Evolutionary conservation across 1,140 invertebrate genomes (phyloP).

Genomic region (Calephelis nemesis): DNA sequence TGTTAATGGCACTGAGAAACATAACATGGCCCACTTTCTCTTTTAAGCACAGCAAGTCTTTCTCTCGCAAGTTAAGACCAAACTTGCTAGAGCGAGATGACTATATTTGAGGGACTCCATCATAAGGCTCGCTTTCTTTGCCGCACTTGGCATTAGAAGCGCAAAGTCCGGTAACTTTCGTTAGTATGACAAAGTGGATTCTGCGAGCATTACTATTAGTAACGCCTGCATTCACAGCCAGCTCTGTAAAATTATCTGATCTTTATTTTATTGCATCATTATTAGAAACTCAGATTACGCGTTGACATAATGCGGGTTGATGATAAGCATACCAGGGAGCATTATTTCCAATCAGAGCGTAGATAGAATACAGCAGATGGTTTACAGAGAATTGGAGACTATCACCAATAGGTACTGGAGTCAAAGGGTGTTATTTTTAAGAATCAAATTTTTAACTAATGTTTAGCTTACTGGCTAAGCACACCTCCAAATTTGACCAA

Average conservation of each 20-base stretch:
- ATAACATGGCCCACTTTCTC: conserved; percentile 77
- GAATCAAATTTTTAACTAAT: too few relatives aligned
- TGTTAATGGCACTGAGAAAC: conserved; percentile 75
- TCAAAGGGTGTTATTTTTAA: too few relatives aligned
- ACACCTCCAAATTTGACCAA: too few relatives aligned
- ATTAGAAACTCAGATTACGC: not conserved
- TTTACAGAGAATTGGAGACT: too few relatives aligned
- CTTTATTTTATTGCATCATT: conserved; percentile 54
- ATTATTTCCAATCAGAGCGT: too few relatives aligned
- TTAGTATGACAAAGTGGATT: conserved; percentile 57
- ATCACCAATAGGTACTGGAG: too few relatives aligned
- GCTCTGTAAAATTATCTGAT: conserved; percentile 49
- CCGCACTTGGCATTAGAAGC: conserved; percentile 72
- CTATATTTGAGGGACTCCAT: conserved; percentile 51
- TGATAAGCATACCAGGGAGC: not conserved
- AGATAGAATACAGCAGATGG: too few relatives aligned
- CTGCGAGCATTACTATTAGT: conserved; percentile 37
- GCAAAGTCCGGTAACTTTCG: conserved; percentile 75
- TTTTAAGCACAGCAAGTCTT: conserved; percentile 72
- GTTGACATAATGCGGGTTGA: not conserved
- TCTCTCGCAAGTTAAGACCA: conserved; percentile 45
- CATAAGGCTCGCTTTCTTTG: conserved; percentile 71
- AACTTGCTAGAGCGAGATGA: conserved; percentile 57
- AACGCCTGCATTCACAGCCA: conserved; percentile 37
- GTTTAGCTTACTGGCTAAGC: too few relatives aligned